Conservation (phyloP, 2,888 invertebrate species). For the Dione juno region DNA sequence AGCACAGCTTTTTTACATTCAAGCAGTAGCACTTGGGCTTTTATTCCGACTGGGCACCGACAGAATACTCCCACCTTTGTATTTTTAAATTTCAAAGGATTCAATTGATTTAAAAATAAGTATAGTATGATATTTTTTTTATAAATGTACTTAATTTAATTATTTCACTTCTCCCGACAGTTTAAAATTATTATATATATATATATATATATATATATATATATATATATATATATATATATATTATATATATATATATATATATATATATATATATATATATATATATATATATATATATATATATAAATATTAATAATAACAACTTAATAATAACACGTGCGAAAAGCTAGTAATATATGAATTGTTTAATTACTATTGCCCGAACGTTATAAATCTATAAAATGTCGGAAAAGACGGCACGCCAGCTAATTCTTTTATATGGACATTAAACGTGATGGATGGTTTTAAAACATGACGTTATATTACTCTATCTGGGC, state of each 20-base stretch:
- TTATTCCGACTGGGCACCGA: constrained; percentile 67
- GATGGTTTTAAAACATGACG: constrained; percentile 83
- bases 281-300: too few species aligned
- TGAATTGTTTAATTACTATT: constrained; percentile 28
- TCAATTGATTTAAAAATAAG: constrained; percentile 62
- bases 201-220: too few species aligned
- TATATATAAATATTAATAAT: too few species aligned
- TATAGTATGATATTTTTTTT: constrained; percentile 10
- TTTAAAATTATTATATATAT: too few species aligned
- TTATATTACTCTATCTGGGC: constrained; percentile 81
- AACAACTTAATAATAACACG: not conserved
- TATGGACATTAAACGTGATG: constrained; percentile 82
- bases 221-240: too few species aligned
- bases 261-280: too few species aligned
- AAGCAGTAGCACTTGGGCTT: constrained; percentile 76
- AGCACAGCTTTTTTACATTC: constrained; percentile 76
- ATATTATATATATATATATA: too few species aligned
- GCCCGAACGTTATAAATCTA: constrained; percentile 50
- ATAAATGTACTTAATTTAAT: constrained; percentile 25
- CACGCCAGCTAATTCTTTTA: constrained; percentile 74
- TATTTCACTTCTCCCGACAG: too few species aligned
- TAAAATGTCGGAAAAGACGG: constrained; percentile 59
- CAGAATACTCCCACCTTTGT: constrained; percentile 68
- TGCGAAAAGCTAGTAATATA: constrained; percentile 8
- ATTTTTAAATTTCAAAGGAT: constrained; percentile 68